phyloP scores from a whole-genome alignment of 1,140 invertebrate species.

The Ooceraea biroi region DNA sequence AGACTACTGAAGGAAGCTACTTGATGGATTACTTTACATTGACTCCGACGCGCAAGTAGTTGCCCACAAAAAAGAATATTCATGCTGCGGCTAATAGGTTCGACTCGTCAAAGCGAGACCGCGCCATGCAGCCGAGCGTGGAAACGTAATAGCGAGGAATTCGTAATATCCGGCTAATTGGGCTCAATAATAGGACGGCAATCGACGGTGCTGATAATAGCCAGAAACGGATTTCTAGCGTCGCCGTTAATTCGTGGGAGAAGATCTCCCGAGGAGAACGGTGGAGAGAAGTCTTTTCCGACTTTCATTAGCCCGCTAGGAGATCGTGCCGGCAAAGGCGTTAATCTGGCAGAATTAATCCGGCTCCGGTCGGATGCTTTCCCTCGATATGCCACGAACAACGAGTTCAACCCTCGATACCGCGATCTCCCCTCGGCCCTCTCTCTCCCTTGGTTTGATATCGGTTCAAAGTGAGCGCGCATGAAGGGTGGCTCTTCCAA shows the following conservation, averaged over 20 bases:
- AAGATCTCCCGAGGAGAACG: slow-evolving; percentile 10
- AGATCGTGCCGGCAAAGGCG: slow-evolving; percentile 76
- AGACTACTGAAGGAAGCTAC: not conserved
- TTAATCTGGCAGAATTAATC: slow-evolving; percentile 82
- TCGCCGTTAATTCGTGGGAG: slow-evolving; percentile 19
- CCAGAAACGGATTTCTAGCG: slow-evolving; percentile 26
- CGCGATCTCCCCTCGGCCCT: slow-evolving; percentile 1
- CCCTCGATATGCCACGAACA: slow-evolving; percentile 76
- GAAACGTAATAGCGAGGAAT: slow-evolving; percentile 56
- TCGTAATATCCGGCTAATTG: slow-evolving; percentile 56
- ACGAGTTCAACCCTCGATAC: slow-evolving; percentile 58
- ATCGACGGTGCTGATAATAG: slow-evolving; percentile 34
- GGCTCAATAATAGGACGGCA: slow-evolving; percentile 35
- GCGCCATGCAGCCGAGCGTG: not conserved
- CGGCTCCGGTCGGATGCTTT: slow-evolving; percentile 77
- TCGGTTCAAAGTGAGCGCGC: slow-evolving; percentile 55
- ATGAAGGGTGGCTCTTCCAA: slow-evolving; percentile 49
- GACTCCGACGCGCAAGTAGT: not conserved
- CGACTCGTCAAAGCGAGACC: slow-evolving; percentile 48
- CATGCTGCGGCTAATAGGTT: slow-evolving; percentile 26
- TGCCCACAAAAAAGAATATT: slow-evolving; percentile 4
- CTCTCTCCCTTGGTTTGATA: slow-evolving; percentile 41
- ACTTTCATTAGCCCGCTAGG: slow-evolving; percentile 78
- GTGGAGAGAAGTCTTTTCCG: slow-evolving; percentile 53
- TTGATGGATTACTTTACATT: slow-evolving; percentile 14